Conservation (phyloP, 2,797 vertebrate genomes). For the Gymnoscopelus braueri region DNA sequence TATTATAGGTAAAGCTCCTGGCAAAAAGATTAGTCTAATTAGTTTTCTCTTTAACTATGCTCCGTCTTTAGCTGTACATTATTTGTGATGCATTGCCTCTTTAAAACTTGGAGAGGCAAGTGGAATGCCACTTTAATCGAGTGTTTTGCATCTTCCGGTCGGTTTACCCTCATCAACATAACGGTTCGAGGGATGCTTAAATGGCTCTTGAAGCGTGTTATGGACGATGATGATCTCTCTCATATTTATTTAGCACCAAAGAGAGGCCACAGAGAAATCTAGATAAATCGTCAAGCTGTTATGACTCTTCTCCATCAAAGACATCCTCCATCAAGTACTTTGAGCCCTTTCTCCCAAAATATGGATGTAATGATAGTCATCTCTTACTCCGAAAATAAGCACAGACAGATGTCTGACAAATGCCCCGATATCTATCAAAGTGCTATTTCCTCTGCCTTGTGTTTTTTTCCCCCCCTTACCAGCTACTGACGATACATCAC, state of each 20-base stretch:
- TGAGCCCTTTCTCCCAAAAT: conserved; percentile 62
- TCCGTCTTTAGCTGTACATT: conserved; percentile 63
- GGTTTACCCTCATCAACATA: conserved; percentile 72
- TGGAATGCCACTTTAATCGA: conserved; percentile 72
- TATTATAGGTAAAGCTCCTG: conserved; percentile 82
- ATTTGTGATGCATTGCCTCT: conserved; percentile 74
- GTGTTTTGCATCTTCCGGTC: conserved; percentile 76
- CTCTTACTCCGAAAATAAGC: conserved; percentile 75
- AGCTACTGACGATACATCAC: conserved; percentile 71
- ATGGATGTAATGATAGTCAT: conserved; percentile 74
- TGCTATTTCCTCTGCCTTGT: conserved; percentile 68
- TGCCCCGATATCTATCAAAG: conserved; percentile 72
- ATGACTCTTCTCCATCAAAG: conserved; percentile 48
- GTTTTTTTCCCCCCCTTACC: conserved; percentile 40
- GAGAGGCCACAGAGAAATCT: background rate
- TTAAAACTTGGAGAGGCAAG: conserved; percentile 70
- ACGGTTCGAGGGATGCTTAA: conserved; percentile 68
- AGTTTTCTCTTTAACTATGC: conserved; percentile 73
- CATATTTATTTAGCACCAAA: conserved; percentile 58
- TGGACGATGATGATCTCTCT: conserved; percentile 53
- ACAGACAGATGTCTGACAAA: conserved; percentile 75
- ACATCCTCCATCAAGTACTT: conserved; percentile 60
- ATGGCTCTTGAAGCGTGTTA: conserved; percentile 62
- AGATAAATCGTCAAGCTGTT: conserved; percentile 35
- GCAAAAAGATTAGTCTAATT: conserved; percentile 80